Evolutionary conservation across 2,888 invertebrate genomes (phyloP), one percentile per base, ranked within the genome.

Genomic region (Hyposoter dolosus): DNA sequence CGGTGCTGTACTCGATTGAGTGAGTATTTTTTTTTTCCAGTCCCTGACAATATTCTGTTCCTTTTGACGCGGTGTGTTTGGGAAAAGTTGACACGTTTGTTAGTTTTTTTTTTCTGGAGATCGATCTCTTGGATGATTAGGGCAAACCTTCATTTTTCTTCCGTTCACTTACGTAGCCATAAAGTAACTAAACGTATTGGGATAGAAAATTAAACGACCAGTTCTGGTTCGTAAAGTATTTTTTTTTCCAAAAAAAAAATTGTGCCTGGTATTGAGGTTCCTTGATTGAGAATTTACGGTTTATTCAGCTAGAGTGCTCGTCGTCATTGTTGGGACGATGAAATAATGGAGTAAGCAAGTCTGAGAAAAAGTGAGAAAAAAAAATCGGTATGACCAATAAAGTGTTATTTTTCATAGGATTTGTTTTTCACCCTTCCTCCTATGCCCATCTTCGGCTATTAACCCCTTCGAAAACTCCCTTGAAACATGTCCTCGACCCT

Each of bases 381-480:
- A 19, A 75, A 69, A 69, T 32, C 50, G 47, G 76, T 71, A 47
- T 60, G 19, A 53, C 23, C 80, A 66, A 84, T 84, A 84, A 84
- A 82, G 50, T 78, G 69, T 69, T 77, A 28, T 40, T 68, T 60
- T 77, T 60, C 60, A 23, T 15, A 60, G 2, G 28, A 63, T 43
- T 65, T 65, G 1, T 56, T 35, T 72, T 35, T 19, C 56, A 69
- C 23, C 56, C 50, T 66, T 71, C 63, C 12, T 28, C 15, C 15
- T 9, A 23, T 19, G 35, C 0, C 12, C 12, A 35, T 19, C 40
- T 69, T 63, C 28, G 28, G 1, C 15, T 60, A 43, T 76, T 75
- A 80, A 82, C 66, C 85, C 79, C 71, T 79, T 85, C 78, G 68
- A 35, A 65, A 65, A 77, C 66, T 77, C 56, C 19, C 69, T 65